These are phyloP conservation scores for Lagocephalus sceleratus DNA, from an alignment of 2,797 vertebrate genomes.

Conservation along the genomic window DNA sequence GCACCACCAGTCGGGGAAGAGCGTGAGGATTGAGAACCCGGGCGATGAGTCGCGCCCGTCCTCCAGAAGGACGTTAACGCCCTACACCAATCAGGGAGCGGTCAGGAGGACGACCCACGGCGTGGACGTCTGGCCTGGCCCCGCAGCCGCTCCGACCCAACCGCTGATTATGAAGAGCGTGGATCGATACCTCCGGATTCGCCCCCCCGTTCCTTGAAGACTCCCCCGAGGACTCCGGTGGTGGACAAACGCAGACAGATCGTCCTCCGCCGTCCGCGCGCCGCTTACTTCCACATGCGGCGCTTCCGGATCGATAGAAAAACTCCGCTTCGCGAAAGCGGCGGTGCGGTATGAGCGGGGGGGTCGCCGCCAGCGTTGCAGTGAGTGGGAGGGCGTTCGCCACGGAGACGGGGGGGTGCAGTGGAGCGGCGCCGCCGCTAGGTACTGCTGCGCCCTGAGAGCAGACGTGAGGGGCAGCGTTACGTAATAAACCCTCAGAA, in stretches of 20 bases:
- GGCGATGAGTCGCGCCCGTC: too few species aligned
- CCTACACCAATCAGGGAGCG: too few species aligned
- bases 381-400: constrained; percentile 7
- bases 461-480: constrained; percentile 9
- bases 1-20: not conserved
- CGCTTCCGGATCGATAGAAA: constrained; percentile 18
- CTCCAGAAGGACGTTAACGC: too few species aligned
- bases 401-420: constrained; percentile 26
- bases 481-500: constrained; percentile 13
- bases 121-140: constrained; percentile 19
- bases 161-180: constrained; percentile 55
- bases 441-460: constrained; percentile 61
- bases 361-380: constrained; percentile 5
- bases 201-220: constrained; percentile 36
- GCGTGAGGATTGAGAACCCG: not conserved
- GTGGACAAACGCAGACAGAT: constrained; percentile 18
- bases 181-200: constrained; percentile 51
- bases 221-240: constrained; percentile 20
- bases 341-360: too few species aligned
- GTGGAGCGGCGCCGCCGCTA: constrained; percentile 50
- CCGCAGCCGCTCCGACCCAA: constrained; percentile 38
- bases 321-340: constrained; percentile 9
- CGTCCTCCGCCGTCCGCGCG: constrained; percentile 5
- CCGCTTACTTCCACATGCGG: constrained; percentile 6
- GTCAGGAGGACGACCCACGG: too few species aligned